phyloP scores from a whole-genome alignment of 2,888 invertebrate species.

The Lamellibrachia satsuma region DNA sequence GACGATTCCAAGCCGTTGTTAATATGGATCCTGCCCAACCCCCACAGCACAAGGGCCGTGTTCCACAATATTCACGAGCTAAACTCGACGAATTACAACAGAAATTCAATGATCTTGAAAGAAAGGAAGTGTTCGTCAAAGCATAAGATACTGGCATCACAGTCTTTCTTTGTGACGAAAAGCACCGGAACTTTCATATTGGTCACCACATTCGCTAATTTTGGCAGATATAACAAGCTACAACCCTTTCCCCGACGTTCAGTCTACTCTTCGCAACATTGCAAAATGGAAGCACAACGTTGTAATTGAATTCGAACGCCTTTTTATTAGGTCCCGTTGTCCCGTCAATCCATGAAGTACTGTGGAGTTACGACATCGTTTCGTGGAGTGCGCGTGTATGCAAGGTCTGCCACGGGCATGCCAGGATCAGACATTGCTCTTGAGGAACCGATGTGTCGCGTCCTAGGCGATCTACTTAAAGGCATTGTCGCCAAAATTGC shows the following conservation, averaged over 20 bases:
- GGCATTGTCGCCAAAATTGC: neutral
- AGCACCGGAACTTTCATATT: conserved; percentile 37
- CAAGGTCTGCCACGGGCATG: no score
- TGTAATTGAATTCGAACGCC: conserved; percentile 34
- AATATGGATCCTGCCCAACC: conserved; percentile 45
- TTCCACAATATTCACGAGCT: conserved; percentile 41
- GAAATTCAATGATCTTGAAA: conserved; percentile 45
- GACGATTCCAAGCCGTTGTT: conserved; percentile 38
- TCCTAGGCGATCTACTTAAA: no score
- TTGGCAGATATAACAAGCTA: conserved; percentile 45
- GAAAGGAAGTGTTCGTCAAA: conserved; percentile 36
- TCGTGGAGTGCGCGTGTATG: conserved; percentile 28
- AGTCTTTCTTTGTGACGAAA: conserved; percentile 46
- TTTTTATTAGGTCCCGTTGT: conserved; percentile 25
- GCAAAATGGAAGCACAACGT: conserved; percentile 38
- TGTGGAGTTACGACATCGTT: conserved; percentile 30
- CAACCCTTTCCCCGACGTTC: conserved; percentile 35
- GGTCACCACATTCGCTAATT: conserved; percentile 43
- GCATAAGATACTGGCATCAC: conserved; percentile 40
- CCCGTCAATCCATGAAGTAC: conserved; percentile 24
- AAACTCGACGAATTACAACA: conserved; percentile 40
- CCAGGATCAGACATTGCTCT: no score
- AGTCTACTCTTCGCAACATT: conserved; percentile 27
- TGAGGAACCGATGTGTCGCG: no score
- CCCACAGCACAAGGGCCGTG: conserved; percentile 44